phyloP scores from a whole-genome alignment of 1,140 invertebrate genomes.

The Charaxes varanes region DNA sequence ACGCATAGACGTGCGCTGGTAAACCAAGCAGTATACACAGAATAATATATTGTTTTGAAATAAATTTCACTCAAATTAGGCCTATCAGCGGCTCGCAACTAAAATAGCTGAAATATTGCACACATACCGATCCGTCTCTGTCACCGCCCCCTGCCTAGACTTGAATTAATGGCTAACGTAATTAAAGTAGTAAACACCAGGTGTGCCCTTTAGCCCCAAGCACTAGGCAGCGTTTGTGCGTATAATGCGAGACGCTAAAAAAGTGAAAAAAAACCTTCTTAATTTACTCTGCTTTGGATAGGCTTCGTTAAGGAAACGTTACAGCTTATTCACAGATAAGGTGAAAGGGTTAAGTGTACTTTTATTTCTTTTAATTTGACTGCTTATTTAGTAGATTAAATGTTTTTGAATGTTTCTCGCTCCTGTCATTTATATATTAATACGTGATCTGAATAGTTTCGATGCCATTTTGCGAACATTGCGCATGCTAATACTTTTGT shows the following conservation, averaged over 20 bases:
- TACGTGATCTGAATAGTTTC: too few relatives aligned
- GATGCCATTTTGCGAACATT: too few relatives aligned
- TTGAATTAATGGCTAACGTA: constrained; percentile 55
- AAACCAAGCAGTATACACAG: too few relatives aligned
- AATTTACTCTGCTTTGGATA: constrained; percentile 19
- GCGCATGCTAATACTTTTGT: too few relatives aligned
- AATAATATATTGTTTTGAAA: neutral
- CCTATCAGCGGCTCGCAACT: neutral
- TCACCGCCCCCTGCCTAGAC: constrained; percentile 44
- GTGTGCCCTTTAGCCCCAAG: constrained; percentile 37
- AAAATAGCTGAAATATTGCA: constrained; percentile 41
- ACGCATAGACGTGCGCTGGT: too few relatives aligned
- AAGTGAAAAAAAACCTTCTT: constrained; percentile 14
- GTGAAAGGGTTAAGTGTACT: constrained; percentile 6
- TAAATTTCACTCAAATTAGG: neutral
- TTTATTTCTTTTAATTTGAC: too few relatives aligned
- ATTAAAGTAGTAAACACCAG: constrained; percentile 59
- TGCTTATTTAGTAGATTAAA: too few relatives aligned
- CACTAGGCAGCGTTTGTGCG: constrained; percentile 30
- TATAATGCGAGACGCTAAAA: constrained; percentile 24
- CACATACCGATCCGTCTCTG: constrained; percentile 46
- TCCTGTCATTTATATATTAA: too few relatives aligned
- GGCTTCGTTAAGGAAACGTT: constrained; percentile 22
- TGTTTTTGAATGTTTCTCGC: too few relatives aligned
- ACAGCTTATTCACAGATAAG: constrained; percentile 20